A percentile compares a stretch with the other conserved stretches of the same genome.
phyloP scores from a whole-genome alignment of 2,113 vertebrate species.

The Raja brachyura region DNA sequence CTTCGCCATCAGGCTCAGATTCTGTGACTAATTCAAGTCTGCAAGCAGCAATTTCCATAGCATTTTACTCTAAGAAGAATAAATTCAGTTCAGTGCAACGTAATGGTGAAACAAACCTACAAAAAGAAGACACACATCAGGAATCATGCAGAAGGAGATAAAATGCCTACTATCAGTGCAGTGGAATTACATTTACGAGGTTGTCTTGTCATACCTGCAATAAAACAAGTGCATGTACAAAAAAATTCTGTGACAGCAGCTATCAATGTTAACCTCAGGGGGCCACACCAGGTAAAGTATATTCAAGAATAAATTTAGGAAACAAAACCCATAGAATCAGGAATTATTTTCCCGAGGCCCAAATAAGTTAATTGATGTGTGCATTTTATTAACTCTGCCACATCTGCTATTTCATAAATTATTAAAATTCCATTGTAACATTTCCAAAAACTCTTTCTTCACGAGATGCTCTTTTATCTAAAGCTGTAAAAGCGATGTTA shows the following conservation, averaged over 20 bases:
- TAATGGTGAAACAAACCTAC: conserved; percentile 6
- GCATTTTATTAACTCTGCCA: conserved; percentile 30
- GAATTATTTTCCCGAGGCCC: conserved; percentile 15
- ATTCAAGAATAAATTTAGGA: conserved; percentile 32
- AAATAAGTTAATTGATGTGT: not conserved
- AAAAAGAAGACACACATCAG: not conserved
- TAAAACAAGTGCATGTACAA: not conserved
- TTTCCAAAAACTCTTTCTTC: conserved; percentile 15
- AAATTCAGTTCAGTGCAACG: conserved; percentile 2
- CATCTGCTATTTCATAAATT: not conserved
- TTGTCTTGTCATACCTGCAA: conserved; percentile 17
- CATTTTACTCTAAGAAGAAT: not conserved
- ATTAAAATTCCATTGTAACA: conserved; percentile 30
- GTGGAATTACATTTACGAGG: not conserved
- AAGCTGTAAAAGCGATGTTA: not conserved
- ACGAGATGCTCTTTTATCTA: not conserved
- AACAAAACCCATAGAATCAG: conserved; percentile 14
- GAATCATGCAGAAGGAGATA: not conserved
- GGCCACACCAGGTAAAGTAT: conserved; percentile 1
- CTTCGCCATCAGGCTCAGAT: not conserved
- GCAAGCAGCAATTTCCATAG: not conserved
- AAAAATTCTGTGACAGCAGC: not conserved
- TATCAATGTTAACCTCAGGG: conserved; percentile 25
- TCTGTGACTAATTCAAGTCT: not conserved
- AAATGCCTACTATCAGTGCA: not conserved